Conservation (phyloP, 1,140 invertebrate genomes). For the Nylanderia fulva region DNA sequence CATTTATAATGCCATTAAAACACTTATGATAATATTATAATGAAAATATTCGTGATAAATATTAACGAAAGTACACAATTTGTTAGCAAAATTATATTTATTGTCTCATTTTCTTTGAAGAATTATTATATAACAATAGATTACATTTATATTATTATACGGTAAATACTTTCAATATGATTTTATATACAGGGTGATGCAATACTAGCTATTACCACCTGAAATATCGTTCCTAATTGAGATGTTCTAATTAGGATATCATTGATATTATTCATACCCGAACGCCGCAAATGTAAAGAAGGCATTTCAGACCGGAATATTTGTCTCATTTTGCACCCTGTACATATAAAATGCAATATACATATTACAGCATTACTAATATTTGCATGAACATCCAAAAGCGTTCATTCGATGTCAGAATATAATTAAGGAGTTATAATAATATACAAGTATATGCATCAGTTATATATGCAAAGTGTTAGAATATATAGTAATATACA, state of each 20-base stretch:
- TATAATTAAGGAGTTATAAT: slow-evolving; percentile 65
- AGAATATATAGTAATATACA: slow-evolving; percentile 59
- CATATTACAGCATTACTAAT: slow-evolving; percentile 70
- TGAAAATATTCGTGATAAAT: background rate
- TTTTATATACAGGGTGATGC: slow-evolving; percentile 68
- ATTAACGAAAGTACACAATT: background rate
- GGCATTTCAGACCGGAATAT: slow-evolving; percentile 33
- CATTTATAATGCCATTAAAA: slow-evolving; percentile 6
- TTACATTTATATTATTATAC: slow-evolving; percentile 79
- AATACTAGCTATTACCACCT: slow-evolving; percentile 33
- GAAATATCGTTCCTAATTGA: slow-evolving; percentile 13
- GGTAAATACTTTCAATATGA: slow-evolving; percentile 81
- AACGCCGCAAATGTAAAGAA: slow-evolving; percentile 19
- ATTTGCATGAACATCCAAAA: slow-evolving; percentile 78
- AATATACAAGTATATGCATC: slow-evolving; percentile 57
- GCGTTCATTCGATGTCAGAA: slow-evolving; percentile 78
- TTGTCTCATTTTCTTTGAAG: slow-evolving; percentile 84
- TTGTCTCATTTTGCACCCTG: slow-evolving; percentile 42
- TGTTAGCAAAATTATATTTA: slow-evolving; percentile 86
- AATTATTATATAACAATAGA: slow-evolving; percentile 83
- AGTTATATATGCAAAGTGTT: background rate
- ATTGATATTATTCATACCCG: background rate
- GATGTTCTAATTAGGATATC: slow-evolving; percentile 23
- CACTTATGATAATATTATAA: background rate
- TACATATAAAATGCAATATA: slow-evolving; percentile 67